Evolutionary conservation across 2,113 vertebrate species (phyloP), one percentile per base, ranked within the genome.

Genomic region (Channa argus): DNA sequence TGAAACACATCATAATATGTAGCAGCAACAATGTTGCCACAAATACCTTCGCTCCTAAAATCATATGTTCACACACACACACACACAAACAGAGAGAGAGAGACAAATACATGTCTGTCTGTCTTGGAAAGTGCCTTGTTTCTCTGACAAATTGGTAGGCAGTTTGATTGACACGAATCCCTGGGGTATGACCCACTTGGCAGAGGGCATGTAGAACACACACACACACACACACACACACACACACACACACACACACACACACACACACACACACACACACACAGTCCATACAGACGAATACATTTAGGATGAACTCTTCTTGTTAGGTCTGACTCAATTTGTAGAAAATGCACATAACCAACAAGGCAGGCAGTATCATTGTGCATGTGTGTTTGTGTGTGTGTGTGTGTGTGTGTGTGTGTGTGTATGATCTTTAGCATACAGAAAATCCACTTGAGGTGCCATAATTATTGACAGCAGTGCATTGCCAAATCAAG

Each of bases 151-250:
- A 89, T 81, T 83, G 81, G 62, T 38, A 72, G 45, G 46, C 34
- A 53, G 52, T 82, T 83, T 89, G 82, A 88, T 62, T 88, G 87
- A 85, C 87, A 85, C 59, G 61, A 67, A 71, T 83, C 86, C 77
- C 79, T n/a, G 11, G 63, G 65, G 84, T 82, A 43, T 61, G 70
- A 58, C 56, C 65, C 49, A 39, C 54, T 85, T 80, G 71, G 64
- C 49, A 54, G 44, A 59, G 45, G 10, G 43, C 3, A 2, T 24
- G 33, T 33, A 41, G 46, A 39, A 36, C 44, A 63, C 5, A 63
- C 61, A 59, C 46, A 66, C 24, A 66, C 34, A 56, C n/a, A 47
- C 38, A 24, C 45, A 7, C 33, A 34, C 36, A 43, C 44, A 8
- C 24, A 44, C 47, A 61, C 24, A 15, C 24, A 24, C 24, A 24